Conservation (phyloP, 2,113 vertebrate genomes). For the Pterocles gutturalis region DNA sequence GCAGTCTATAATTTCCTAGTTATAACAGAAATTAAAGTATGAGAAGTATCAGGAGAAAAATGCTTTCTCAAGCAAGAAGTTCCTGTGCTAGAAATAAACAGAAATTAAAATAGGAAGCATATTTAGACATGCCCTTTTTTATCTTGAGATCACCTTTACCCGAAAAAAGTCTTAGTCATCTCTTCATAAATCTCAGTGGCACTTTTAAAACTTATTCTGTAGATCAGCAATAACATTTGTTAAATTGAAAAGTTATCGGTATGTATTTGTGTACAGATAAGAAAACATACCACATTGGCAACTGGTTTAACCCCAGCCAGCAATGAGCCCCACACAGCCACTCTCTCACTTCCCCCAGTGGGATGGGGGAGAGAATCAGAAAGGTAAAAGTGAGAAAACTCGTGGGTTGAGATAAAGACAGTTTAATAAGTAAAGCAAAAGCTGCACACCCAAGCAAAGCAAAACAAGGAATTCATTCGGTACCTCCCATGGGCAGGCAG, state of each 20-base stretch:
- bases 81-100: background rate
- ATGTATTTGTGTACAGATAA: background rate
- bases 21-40: background rate
- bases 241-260: background rate
- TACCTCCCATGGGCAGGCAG: no score
- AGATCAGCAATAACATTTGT: background rate
- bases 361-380: no score
- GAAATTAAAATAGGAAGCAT: background rate
- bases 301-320: no score
- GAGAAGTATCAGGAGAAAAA: background rate
- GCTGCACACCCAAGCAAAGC: no score
- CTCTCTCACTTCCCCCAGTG: no score
- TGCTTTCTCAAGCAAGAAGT: background rate
- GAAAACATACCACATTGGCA: background rate
- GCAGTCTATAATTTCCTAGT: background rate
- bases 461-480: no score
- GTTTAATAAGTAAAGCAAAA: no score
- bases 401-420: no score
- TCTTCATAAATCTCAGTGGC: background rate
- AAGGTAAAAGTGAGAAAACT: no score
- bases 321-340: no score
- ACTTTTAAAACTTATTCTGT: background rate
- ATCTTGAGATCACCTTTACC: background rate
- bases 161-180: background rate
- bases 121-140: background rate